Base-by-base conservation (phyloP, 1,140 invertebrate species). In the Brachystomella parvula region DNA sequence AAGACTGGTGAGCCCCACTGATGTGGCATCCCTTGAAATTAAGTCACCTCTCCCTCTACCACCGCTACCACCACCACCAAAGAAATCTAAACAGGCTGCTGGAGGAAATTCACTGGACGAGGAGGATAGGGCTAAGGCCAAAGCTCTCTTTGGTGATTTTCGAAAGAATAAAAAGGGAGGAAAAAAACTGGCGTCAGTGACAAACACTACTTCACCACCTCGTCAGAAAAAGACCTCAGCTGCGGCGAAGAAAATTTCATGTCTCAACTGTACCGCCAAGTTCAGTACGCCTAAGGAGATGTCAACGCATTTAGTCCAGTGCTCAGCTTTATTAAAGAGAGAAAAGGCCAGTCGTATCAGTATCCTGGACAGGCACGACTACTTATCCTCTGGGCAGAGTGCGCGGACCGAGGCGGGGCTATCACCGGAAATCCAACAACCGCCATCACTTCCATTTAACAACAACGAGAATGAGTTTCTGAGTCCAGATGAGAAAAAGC, bases 401-500 rank as follows among this genome's bases (percentile, higher is more conserved):
- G n/a, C n/a, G n/a, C n/a, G n/a, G n/a, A n/a, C n/a, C n/a, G n/a
- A n/a, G n/a, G n/a, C n/a, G n/a, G n/a, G n/a, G n/a, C n/a, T n/a
- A n/a, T n/a, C n/a, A n/a, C n/a, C n/a, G n/a, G n/a, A n/a, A n/a
- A n/a, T n/a, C n/a, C n/a, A n/a, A n/a, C n/a, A n/a, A n/a, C n/a
- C n/a, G n/a, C n/a, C n/a, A n/a, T n/a, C 35, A 9, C 49, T 19
- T 9, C 49, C 49, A 24, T 53, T 53, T 53, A 53, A 53, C 24
- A 53, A 53, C 49, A 53, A 53, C 49, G 49, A 53, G 24, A 53
- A 53, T 53, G 49, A 53, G 21, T 12, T 53, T 6, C 12, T 24
- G 6, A 24, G 39, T 12, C 39, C 9, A 44, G 39, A 9, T n/a
- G n/a, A 44, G 39, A n/a, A 44, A n/a, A n/a, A n/a, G n/a, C n/a